Base-by-base conservation (phyloP, 2,888 invertebrate genomes). In the Gymnoscelis rufifasciata region DNA sequence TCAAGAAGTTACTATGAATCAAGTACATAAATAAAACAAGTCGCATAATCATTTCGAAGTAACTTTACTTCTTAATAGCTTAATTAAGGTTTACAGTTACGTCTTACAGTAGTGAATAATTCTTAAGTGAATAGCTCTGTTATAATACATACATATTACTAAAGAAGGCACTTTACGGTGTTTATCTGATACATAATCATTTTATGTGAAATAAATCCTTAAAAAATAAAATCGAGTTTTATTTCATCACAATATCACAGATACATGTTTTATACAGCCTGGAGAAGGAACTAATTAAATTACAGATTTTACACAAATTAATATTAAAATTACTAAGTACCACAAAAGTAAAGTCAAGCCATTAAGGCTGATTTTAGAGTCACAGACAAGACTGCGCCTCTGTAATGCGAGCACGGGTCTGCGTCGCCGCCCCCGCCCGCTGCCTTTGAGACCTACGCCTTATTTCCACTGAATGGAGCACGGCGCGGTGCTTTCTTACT, bases 11-110 rank as follows among this genome's bases (percentile, higher is more conserved):
- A 33, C 2, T 1, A 33, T n/a, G n/a, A n/a, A n/a, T n/a, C n/a
- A n/a, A n/a, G n/a, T 2, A 33, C 15, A 5, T 2, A 31, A 52
- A 78, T 66, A 55, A 47, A 38, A 47, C 29, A 7, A 30, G 26
- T 30, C 36, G 8, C 38, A 42, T 29, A 33, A 15, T n/a, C 14
- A 35, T 26, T 8, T 11, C 1, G 29, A 38, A 35, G 29, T 38
- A n/a, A n/a, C n/a, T 47, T 42, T 29, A 43, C 36, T 36, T 43
- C 31, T 15, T n/a, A n/a, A 19, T 43, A 24, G 8, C 29, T 38
- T 47, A 38, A 38, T 26, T 19, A 38, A 44, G 26, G 15, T 2
- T 1, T 11, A 29, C 10, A 24, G 5, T 1, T 29, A 29, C 12
- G 8, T 31, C 8, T n/a, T 19, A 19, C 19, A 19, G 19, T 19